Conservation (phyloP, 2,797 vertebrate genomes). For the Sebastes minor region DNA sequence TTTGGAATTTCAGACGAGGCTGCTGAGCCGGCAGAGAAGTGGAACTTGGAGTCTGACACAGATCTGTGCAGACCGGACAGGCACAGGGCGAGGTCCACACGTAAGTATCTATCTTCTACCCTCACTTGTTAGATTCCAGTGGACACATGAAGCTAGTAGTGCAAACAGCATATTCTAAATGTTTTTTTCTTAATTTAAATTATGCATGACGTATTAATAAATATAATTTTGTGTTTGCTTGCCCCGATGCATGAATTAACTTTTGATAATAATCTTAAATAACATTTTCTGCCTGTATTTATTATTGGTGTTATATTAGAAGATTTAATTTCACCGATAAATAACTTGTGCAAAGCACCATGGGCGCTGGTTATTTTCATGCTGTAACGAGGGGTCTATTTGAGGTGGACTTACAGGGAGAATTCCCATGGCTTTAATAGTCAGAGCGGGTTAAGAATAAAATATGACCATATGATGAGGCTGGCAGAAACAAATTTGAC, state of each 20-base stretch:
- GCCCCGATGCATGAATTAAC: not conserved
- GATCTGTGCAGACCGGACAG: conserved; percentile 89
- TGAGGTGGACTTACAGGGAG: conserved; percentile 58
- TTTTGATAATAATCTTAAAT: not conserved
- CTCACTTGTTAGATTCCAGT: conserved; percentile 22
- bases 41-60: conserved; percentile 84
- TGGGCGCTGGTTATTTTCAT: conserved; percentile 58
- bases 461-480: conserved; percentile 84
- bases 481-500: conserved; percentile 90
- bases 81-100: conserved; percentile 88
- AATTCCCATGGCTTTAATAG: conserved; percentile 68
- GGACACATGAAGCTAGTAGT: conserved; percentile 1
- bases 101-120: conserved; percentile 86
- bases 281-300: not conserved
- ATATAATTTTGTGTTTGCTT: not conserved
- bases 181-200: not conserved
- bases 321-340: not conserved
- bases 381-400: conserved; percentile 53
- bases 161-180: not conserved
- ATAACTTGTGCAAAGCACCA: conserved; percentile 32
- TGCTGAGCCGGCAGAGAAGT: conserved; percentile 89
- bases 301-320: not conserved
- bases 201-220: not conserved
- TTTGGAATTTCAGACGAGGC: conserved; percentile 89
- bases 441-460: conserved; percentile 75